A percentile compares a stretch with the other conserved stretches of the same genome.
Conservation (phyloP, 2,113 vertebrate genomes). For the Paradoxurus hermaphroditus region DNA sequence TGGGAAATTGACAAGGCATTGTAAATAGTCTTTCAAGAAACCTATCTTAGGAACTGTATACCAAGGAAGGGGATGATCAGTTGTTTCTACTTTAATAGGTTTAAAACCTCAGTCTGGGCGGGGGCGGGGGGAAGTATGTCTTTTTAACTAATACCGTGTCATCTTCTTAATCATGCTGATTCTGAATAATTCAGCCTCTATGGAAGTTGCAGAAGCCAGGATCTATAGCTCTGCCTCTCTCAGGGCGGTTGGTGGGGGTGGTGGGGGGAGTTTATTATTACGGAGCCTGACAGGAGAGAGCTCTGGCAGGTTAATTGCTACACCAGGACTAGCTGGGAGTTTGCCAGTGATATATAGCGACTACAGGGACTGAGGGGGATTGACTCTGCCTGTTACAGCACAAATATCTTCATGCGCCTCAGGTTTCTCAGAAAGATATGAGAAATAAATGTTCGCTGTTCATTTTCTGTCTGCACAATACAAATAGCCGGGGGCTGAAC, state of each 20-base stretch:
- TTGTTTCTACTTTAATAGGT: slow-evolving; percentile 78
- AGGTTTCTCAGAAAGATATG: slow-evolving; percentile 86
- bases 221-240: slow-evolving; percentile 83
- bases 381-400: slow-evolving; percentile 85
- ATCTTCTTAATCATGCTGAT: slow-evolving; percentile 86
- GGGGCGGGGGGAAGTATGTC: slow-evolving; percentile 58
- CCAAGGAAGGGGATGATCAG: background rate
- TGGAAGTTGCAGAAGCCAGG: slow-evolving; percentile 78
- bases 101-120: slow-evolving; percentile 75
- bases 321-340: slow-evolving; percentile 83
- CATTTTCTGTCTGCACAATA: slow-evolving; percentile 87
- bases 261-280: slow-evolving; percentile 82
- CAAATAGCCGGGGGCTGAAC: slow-evolving; percentile 86
- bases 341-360: slow-evolving; percentile 84
- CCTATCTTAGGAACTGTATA: slow-evolving; percentile 61
- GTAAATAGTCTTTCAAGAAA: slow-evolving; percentile 74
- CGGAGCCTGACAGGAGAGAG: slow-evolving; percentile 82
- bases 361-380: slow-evolving; percentile 84
- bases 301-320: slow-evolving; percentile 88
- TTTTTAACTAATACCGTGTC: slow-evolving; percentile 86
- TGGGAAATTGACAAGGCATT: slow-evolving; percentile 73
- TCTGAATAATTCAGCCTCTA: slow-evolving; percentile 85
- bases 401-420: slow-evolving; percentile 88
- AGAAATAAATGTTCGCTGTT: slow-evolving; percentile 88
- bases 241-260: background rate